phyloP scores from a whole-genome alignment of 2,113 vertebrate genomes.

The Theristicus caerulescens region DNA sequence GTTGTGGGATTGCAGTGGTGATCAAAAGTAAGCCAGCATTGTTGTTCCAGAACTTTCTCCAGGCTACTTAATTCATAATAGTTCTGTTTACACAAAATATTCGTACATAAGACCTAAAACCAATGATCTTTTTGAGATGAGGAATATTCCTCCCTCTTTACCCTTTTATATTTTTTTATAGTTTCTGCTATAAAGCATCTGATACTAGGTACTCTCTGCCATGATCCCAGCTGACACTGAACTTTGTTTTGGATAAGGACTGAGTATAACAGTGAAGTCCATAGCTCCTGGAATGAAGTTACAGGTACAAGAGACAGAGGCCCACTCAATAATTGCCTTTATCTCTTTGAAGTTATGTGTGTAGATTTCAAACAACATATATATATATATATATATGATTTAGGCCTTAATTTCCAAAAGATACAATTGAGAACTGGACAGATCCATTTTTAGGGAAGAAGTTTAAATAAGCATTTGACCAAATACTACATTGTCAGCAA shows the following conservation, averaged over 20 bases:
- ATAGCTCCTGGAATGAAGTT: not conserved
- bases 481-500: not conserved
- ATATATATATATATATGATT: not conserved
- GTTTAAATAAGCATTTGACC: not conserved
- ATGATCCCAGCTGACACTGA: not conserved
- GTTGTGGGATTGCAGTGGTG: constrained; percentile 94
- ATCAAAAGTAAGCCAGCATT: constrained; percentile 82
- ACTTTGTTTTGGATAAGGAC: not conserved
- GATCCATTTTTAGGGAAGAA: not conserved
- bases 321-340: not conserved
- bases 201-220: not conserved
- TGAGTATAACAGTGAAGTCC: not conserved
- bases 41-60: not conserved
- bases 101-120: not conserved
- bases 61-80: not conserved
- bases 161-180: not conserved
- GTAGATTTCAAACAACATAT: not conserved
- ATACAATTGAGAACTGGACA: not conserved
- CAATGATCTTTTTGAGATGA: not conserved
- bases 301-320: not conserved
- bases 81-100: not conserved
- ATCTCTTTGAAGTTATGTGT: not conserved
- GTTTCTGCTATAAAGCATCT: not conserved
- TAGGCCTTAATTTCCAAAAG: not conserved
- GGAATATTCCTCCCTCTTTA: not conserved